Evolutionary conservation across 2,888 invertebrate genomes (phyloP), one percentile per base, ranked within the genome.

Genomic region (Torymus tubicola): DNA sequence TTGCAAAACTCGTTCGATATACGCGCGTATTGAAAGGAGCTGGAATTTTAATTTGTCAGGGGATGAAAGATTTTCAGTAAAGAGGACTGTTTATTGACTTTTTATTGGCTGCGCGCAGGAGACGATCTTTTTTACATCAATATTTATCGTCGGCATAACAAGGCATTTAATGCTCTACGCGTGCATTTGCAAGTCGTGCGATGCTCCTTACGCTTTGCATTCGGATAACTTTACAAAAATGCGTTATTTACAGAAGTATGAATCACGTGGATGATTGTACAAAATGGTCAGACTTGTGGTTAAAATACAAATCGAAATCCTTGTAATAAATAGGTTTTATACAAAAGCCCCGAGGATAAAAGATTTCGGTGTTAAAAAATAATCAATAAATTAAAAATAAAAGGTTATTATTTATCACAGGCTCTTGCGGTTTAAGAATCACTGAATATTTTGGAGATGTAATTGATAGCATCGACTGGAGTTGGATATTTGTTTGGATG

Each of bases 401-500:
- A 10, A 14, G 60, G 16, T 13, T 13, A 65, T 65, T 57, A 18
- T 78, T 78, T 78, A 74, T 71, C 55, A 73, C 64, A 42, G 18
- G 12, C 16, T 24, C 58, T 18, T 12, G 52, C 8, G 18, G 11
- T n/a, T n/a, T n/a, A 11, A 2, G 31, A 1, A 4, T 87, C 87
- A 80, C 91, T 88, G 86, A 93, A 93, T 79, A 93, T 91, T 18
- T 91, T 91, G 24, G 92, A 87, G 12, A 93, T 90, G 86, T 92
- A 92, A 73, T 92, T 91, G 24, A 92, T 87, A 0, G 94, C 94
- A 67, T 92, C 90, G 77, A 90, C 91, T 0, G 92, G 85, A 75
- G 92, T 91, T 68, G 91, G 91, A 80, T 92, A 95, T 83, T 91
- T 88, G 53, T 92, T 91, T 0, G 91, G 85, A 89, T 96, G 96